Percentiles rank a stretch among this genome's conserved stretches.
Evolutionary conservation across 2,888 invertebrate genomes (phyloP).

Genomic region (Mythimna lalbum): DNA sequence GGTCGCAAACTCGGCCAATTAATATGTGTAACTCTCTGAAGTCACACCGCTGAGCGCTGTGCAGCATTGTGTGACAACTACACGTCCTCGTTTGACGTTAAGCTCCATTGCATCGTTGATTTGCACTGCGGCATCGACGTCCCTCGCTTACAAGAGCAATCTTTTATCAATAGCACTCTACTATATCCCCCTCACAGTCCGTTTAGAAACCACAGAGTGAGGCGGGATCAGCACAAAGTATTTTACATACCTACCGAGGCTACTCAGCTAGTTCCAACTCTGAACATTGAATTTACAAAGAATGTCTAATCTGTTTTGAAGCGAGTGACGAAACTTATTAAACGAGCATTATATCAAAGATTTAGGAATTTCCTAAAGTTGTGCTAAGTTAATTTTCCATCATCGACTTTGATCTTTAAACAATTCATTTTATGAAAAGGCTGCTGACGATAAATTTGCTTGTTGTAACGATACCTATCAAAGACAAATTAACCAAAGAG

Average conservation of each 20-base stretch:
- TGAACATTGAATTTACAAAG: constrained; percentile 57
- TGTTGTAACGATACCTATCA: constrained; percentile 29
- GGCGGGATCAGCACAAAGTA: constrained; percentile 6
- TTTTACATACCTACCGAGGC: constrained; percentile 25
- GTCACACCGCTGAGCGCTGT: constrained; percentile 15
- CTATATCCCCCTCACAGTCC: constrained; percentile 15
- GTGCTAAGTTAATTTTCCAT: constrained; percentile 62
- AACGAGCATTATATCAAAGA: constrained; percentile 61
- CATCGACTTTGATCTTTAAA: constrained; percentile 65
- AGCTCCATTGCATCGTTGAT: constrained; percentile 47
- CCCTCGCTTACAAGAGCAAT: constrained; percentile 29
- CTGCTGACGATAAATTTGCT: constrained; percentile 38
- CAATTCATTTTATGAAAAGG: constrained; percentile 59
- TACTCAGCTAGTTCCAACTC: constrained; percentile 28
- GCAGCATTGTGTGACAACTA: constrained; percentile 40
- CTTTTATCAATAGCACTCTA: constrained; percentile 37
- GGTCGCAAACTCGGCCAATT: constrained; percentile 41
- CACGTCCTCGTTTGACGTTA: constrained; percentile 38
- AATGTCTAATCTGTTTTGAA: constrained; percentile 63
- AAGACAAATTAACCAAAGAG: constrained; percentile 31
- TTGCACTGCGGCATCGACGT: constrained; percentile 12
- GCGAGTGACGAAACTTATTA: constrained; percentile 61
- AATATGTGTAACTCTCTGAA: constrained; percentile 49
- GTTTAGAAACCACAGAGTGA: constrained; percentile 27
- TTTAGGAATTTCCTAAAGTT: constrained; percentile 61